phyloP scores from a whole-genome alignment of 2,888 invertebrate species.

The Urechis unicinctus region DNA sequence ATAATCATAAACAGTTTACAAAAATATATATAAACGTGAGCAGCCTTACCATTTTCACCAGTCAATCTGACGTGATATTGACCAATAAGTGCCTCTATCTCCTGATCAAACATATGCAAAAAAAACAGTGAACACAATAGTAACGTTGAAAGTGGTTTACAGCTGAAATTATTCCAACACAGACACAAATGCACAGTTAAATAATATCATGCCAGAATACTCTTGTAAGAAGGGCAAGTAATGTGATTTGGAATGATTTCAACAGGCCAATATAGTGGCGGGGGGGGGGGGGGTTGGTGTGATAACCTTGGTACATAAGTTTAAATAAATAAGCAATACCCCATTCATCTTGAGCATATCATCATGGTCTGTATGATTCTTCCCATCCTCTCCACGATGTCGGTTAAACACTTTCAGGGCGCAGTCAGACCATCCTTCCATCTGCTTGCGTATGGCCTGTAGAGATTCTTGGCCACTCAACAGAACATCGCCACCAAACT shows the following conservation, averaged over 20 bases:
- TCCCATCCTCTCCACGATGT: constrained; percentile 33
- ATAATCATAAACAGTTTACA: too few species aligned
- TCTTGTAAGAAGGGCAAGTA: too few species aligned
- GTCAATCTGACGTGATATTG: constrained; percentile 45
- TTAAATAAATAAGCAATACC: too few species aligned
- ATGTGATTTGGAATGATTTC: too few species aligned
- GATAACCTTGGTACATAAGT: too few species aligned
- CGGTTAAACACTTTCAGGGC: constrained; percentile 42
- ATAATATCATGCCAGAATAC: too few species aligned
- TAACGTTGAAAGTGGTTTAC: background rate
- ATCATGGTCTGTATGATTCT: constrained; percentile 35
- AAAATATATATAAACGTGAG: background rate
- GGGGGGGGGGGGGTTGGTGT: too few species aligned
- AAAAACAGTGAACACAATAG: constrained; percentile 7
- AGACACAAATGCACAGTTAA: too few species aligned
- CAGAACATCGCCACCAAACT: constrained; percentile 44
- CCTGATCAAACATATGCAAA: too few species aligned
- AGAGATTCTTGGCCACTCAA: constrained; percentile 39
- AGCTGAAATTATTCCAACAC: too few species aligned
- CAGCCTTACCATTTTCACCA: constrained; percentile 47
- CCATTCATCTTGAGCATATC: constrained; percentile 40
- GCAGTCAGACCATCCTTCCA: constrained; percentile 46
- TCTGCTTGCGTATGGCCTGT: constrained; percentile 30
- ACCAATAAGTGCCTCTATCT: constrained; percentile 34
- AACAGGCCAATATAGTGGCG: too few species aligned